A percentile compares a stretch with the other conserved stretches of the same genome.
phyloP scores from a whole-genome alignment of 2,113 vertebrate genomes.

The Felis catus region DNA sequence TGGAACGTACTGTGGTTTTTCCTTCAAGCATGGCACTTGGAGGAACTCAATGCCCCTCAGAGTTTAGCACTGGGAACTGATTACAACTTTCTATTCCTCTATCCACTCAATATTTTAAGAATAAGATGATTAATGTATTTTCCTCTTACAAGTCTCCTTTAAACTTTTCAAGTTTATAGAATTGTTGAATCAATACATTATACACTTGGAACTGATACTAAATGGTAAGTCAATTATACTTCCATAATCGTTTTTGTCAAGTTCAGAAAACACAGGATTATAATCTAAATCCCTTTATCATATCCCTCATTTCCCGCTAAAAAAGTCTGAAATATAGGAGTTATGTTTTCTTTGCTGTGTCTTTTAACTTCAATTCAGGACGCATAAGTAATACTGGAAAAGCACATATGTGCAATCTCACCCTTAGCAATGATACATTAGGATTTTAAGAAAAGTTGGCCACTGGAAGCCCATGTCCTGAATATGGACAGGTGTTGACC shows the following conservation, averaged over 20 bases:
- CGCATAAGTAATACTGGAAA: neutral
- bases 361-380: conserved; percentile 9
- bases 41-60: neutral
- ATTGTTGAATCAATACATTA: neutral
- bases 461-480: neutral
- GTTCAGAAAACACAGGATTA: neutral
- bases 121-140: neutral
- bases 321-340: neutral
- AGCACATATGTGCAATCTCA: neutral
- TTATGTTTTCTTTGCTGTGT: neutral
- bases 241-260: neutral
- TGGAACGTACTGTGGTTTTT: neutral
- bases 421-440: neutral
- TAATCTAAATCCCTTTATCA: neutral
- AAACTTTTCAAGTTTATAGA: neutral
- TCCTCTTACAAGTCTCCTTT: neutral
- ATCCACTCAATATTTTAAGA: neutral
- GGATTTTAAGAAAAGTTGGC: neutral
- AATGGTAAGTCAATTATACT: neutral
- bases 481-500: neutral
- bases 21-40: neutral
- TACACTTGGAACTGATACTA: neutral
- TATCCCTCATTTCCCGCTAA: neutral
- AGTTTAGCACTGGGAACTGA: neutral
- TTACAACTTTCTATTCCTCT: neutral